Base-by-base conservation (phyloP, 2,113 vertebrate species). In the Periophthalmodon schlosseri region DNA sequence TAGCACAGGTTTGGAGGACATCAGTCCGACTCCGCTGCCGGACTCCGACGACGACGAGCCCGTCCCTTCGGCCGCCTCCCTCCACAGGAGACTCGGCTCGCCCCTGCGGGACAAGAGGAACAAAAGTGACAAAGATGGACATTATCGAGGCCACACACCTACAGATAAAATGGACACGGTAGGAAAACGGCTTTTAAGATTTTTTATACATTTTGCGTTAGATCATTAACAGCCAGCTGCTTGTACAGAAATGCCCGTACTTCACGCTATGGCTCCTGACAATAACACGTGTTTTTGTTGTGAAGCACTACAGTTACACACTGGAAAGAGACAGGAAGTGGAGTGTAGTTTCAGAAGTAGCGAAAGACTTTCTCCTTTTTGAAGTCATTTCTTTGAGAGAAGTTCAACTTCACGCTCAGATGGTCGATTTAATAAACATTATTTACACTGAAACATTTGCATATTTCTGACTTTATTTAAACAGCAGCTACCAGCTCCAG, bases 1-100 rank as follows among this genome's bases (percentile, higher is more conserved):
- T 58, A 99, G 98, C 91, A 98, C 95, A 0, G 97, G 97, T 76
- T 89, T 99, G 85, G 98, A 99, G 89, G 98, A 99, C 70, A 96
- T 99, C 74, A 99, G 97, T 75, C 97, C 98, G 0, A 99, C 97
- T 0, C 98, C 98, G 0, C 93, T 99, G 86, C 97, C 97, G 0
- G 97, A 99, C 84, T 99, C 98, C 0, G 98, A 99, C 0, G 96
- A 97, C 0, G 97, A 99, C 0, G 97, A 96, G 76, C 91, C 93
- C 0, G 88, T 95, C 73, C 84, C 82, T 63, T 90, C 94, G 66
- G 94, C 93, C 0, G 91, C 92, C 65, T 77, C 92, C 2, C 80
- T 95, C 66, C 54, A 94, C 73, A 94, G 93, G 81, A 95, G 90
- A 77, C 82, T 82, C 8, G 61, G 86, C 0, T 94, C 93, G 0